Evolutionary conservation across 2,888 invertebrate species (phyloP).

Genomic region (Microchrysa polita): DNA sequence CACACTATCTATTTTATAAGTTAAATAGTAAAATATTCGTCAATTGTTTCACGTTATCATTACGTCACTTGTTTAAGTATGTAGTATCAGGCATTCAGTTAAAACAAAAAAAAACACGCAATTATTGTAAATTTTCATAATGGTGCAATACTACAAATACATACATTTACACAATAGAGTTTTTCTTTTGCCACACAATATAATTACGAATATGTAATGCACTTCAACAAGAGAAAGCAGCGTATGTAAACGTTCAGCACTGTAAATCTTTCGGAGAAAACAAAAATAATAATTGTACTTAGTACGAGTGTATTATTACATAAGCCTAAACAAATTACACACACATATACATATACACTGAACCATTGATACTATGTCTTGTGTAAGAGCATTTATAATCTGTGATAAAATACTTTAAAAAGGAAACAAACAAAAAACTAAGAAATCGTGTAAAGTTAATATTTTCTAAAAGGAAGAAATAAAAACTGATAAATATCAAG

Average conservation of each 20-base stretch:
- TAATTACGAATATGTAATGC: constrained; percentile 22
- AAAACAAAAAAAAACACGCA: not conserved
- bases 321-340: not conserved
- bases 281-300: constrained; percentile 34
- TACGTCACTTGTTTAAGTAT: not conserved
- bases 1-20: not conserved
- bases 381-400: constrained; percentile 56
- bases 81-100: not conserved
- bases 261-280: constrained; percentile 7
- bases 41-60: constrained; percentile 18
- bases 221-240: constrained; percentile 30
- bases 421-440: constrained; percentile 50
- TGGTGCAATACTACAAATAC: constrained; percentile 27
- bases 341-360: too few relatives aligned
- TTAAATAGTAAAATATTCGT: constrained; percentile 7
- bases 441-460: constrained; percentile 42
- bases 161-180: not conserved
- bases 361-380: constrained; percentile 42
- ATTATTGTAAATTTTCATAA: too few relatives aligned
- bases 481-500: constrained; percentile 15
- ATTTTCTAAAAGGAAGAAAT: constrained; percentile 21
- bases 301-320: constrained; percentile 34
- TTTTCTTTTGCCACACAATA: constrained; percentile 16
- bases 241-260: not conserved
- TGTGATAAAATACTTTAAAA: constrained; percentile 55